Evolutionary conservation across 2,797 vertebrate species (phyloP), one percentile per base, ranked within the genome.

Genomic region (Trachops cirrhosus): DNA sequence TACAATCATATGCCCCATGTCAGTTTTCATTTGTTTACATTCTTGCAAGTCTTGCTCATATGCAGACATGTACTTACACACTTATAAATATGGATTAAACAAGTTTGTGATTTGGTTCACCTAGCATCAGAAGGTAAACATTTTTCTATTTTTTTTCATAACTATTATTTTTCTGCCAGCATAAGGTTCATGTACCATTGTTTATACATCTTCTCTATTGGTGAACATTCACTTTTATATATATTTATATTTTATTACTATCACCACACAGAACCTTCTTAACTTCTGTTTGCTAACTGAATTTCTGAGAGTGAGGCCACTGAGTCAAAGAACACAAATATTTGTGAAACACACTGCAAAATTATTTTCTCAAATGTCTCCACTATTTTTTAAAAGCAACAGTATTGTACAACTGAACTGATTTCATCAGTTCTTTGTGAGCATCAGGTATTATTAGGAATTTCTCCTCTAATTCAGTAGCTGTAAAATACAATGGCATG

Each of bases 321-420:
- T 59, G 2, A 8, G 2, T 80, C 26, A 94, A 95, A 96, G 59
- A n/a, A 77, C 22, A 80, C 67, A 91, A 67, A 77, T 68, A 86
- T 68, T 62, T 89, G 12, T 84, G 26, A 93, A 90, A 92, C 16
- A 91, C 22, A 84, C 0, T 92, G 10, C 5, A 93, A 93, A 95
- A 91, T 82, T 95, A 44, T 86, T 71, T 95, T 73, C 73, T 62
- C 4, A 6, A 88, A 83, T n/a, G 21, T 18, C 67, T 80, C 41
- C 32, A 75, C 44, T 82, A 71, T 24, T 97, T 93, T 90, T 94
- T 37, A 88, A 8, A 22, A 22, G 32, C 34, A 54, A 39, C 10
- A 26, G 21, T 37, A 11, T 74, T 59, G 46, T n/a, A 74, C 32
- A 85, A 57, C 21, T 74, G 50, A 93, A 71, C 41, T 59, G 24